Evolutionary conservation across 2,888 invertebrate species (phyloP), one percentile per base, ranked within the genome.

Genomic region (Himalopsyche anomala): DNA sequence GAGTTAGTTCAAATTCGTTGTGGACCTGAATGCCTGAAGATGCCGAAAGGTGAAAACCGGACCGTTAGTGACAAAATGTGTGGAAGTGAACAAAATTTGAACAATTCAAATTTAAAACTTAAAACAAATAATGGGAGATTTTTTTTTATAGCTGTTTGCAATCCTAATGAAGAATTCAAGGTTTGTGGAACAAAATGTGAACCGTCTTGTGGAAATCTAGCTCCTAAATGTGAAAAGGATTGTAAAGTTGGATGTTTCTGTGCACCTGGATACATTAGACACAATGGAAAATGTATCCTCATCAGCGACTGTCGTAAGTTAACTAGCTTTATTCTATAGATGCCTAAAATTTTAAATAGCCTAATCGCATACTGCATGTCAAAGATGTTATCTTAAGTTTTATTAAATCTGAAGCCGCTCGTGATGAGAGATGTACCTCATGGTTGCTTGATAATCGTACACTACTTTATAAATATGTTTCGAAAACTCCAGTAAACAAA

Each of bases 281-380:
- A 79, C 6, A 82, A 85, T n/a, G 85, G 85, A 80, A n/a, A 54
- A 17, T 85, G 85, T 80, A 83, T 85, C 19, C 85, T 80, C 9
- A 45, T 85, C 11, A 82, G 56, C 9, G 36, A 85, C n/a, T 85
- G 85, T 51, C 83, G 85, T 85, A 83, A 80, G 85, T 85, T 11
- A 28, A n/a, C n/a, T 42, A 74, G 12, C 12, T n/a, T 74, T 74
- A 74, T 74, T 19, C 12, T 19, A 19, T 74, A 74, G 8, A 28
- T 28, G 28, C 6, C 45, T 45, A 5, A 4, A 45, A 8, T 45
- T 38, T 74, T 9, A 19, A 51, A 19, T 15, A 19, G 0, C 0
- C 36, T 74, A 0, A 19, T 5, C 5, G 15, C 1, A 38, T 40
- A 40, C 17, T 42, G 11, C 11, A 11, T 0, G 38, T 3, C n/a